Evolutionary conservation across 2,888 invertebrate species (phyloP), one percentile per base, ranked within the genome.

Genomic region (Ypsolopha sequella): DNA sequence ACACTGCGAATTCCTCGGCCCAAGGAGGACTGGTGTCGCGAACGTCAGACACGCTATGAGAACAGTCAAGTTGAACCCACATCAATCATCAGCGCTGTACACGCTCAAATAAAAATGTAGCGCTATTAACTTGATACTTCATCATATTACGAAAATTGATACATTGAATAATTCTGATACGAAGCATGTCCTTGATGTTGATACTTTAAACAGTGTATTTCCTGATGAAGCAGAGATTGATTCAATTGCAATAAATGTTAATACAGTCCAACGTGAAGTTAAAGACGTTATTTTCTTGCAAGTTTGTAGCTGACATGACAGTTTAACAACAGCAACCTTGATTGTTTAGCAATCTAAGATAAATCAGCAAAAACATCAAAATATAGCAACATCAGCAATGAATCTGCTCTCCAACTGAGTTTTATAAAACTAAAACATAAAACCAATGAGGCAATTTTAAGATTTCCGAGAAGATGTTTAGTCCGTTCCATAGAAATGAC

Each of bases 11-110:
- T 74, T 73, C 73, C 69, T 63, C 59, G 53, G 59, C 60, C 58
- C 70, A 67, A 69, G 68, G 66, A 66, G 68, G 67, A 67, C 70
- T 60, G 62, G 64, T 65, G 64, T 64, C 66, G 65, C 58, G 57
- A 39, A 48, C 41, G 39, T 39, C 50, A 35, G 24, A 13, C 13
- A 10, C 13, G 34, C 10, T 14, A 43, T 8, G 24, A 39, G 13
- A 13, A 35, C 33, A 11, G 10, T 36, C 34, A 35, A 8, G 14
- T 13, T n/a, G 13, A 24, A n/a, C 9, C 35, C 35, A 13, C 50
- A 50, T 50, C 50, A 43, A 50, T 50, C 50, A 50, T 50, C 7
- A 13, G 14, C 11, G 8, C 34, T 11, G 10, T 10, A 8, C 8
- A 11, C 43, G 11, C 9, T 24, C 11, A 24, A 4, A 41, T 13